Conservation (phyloP, 2,113 vertebrate genomes). For the Heloderma charlesbogerti region DNA sequence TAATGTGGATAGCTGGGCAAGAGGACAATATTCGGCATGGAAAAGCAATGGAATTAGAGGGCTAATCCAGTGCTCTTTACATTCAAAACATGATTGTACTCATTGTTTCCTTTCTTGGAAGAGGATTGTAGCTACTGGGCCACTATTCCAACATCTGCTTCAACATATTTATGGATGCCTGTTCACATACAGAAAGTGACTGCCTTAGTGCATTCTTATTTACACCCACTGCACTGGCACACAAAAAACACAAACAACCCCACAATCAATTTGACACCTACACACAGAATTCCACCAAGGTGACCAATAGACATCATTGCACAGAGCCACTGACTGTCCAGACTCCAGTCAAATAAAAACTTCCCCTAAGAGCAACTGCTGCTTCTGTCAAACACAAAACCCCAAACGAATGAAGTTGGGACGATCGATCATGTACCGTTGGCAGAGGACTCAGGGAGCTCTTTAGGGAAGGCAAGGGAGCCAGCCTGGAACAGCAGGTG, state of each 20-base stretch:
- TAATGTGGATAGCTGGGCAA: constrained; percentile 44
- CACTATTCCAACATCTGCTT: neutral
- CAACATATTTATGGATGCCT: neutral
- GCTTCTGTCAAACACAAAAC: neutral
- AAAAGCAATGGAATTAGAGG: neutral
- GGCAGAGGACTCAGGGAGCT: neutral
- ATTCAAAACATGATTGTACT: neutral
- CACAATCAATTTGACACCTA: neutral
- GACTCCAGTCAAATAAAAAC: neutral
- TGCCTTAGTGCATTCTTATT: constrained; percentile 8
- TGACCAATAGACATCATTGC: constrained; percentile 7
- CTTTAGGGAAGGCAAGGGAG: neutral
- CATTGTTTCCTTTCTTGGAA: constrained; percentile 11
- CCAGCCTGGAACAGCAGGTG: too few relatives aligned
- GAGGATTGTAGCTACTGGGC: neutral
- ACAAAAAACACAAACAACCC: neutral
- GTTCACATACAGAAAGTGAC: neutral
- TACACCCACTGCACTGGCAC: neutral
- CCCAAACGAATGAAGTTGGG: neutral
- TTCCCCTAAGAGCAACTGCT: neutral
- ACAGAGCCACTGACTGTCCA: neutral
- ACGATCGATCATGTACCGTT: neutral
- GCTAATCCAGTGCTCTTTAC: neutral
- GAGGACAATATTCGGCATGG: constrained; percentile 39
- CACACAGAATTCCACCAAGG: neutral